Conservation (phyloP, 2,113 vertebrate genomes). For the Pholis gunnellus region DNA sequence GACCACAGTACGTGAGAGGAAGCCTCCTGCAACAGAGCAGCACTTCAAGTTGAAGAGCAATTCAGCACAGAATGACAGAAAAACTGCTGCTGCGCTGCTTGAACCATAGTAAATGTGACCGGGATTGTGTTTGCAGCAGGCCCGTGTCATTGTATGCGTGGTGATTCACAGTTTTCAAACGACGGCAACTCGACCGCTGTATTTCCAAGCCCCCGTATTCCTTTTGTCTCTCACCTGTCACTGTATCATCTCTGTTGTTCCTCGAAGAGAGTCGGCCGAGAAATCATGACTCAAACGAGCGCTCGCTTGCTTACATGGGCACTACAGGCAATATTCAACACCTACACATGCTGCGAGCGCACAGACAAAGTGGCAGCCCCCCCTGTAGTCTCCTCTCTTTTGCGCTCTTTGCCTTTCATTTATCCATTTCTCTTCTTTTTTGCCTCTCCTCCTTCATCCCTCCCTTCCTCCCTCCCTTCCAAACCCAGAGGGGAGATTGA, state of each 20-base stretch:
- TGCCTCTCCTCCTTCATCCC: neutral
- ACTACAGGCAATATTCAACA: constrained; percentile 53
- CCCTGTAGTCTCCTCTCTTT: constrained; percentile 7
- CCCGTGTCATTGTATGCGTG: neutral
- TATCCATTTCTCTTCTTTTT: neutral
- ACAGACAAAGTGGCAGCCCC: constrained; percentile 31
- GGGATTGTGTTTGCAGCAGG: neutral
- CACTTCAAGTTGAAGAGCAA: constrained; percentile 5
- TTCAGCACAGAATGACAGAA: neutral
- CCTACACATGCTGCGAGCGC: constrained; percentile 55
- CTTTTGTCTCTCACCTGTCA: constrained; percentile 39
- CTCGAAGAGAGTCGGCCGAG: constrained; percentile 18
- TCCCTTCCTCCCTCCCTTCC: constrained; percentile 17
- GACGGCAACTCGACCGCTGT: neutral
- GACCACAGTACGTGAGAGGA: neutral
- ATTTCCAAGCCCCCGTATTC: neutral
- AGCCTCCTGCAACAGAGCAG: neutral
- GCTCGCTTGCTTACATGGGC: constrained; percentile 15
- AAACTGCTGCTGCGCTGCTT: neutral
- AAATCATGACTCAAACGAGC: constrained; percentile 58
- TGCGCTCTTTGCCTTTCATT: neutral
- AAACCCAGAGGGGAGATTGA: constrained; percentile 65
- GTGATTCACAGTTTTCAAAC: constrained; percentile 20
- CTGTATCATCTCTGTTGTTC: constrained; percentile 36
- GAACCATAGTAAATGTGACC: neutral